Evolutionary conservation across 2,888 invertebrate species (phyloP).

Genomic region (Erynnis tages): DNA sequence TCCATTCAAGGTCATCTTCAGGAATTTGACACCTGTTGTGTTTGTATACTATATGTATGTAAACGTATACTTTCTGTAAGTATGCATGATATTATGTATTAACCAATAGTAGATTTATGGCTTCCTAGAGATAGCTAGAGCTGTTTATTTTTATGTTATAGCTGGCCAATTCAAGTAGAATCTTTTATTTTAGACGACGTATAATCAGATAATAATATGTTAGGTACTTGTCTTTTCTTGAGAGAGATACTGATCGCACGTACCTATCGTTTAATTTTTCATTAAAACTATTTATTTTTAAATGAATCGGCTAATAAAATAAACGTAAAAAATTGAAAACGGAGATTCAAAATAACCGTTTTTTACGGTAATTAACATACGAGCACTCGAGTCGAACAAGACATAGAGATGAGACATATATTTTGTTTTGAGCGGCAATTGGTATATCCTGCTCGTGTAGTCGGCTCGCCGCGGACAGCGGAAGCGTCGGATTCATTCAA

Average conservation of each 20-base stretch:
- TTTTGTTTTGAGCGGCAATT: conserved; percentile 70
- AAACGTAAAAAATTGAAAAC: too few species aligned
- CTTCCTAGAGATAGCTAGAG: not conserved
- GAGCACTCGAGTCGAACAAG: conserved; percentile 2
- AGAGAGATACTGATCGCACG: too few species aligned
- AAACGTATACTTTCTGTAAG: conserved; percentile 28
- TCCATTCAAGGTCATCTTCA: conserved; percentile 64
- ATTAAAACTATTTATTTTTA: too few species aligned
- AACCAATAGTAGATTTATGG: not conserved
- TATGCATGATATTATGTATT: conserved; percentile 14
- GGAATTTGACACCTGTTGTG: conserved; percentile 72
- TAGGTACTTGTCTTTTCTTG: too few species aligned
- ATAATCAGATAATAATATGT: too few species aligned
- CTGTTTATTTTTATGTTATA: not conserved
- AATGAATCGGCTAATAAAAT: too few species aligned
- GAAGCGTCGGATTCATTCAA: conserved; percentile 76
- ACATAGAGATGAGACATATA: conserved; percentile 40
- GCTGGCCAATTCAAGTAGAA: too few species aligned
- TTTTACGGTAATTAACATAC: too few species aligned
- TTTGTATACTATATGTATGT: conserved; percentile 58
- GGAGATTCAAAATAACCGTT: too few species aligned
- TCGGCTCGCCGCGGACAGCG: conserved; percentile 55
- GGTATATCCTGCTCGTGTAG: conserved; percentile 66
- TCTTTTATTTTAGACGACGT: too few species aligned
- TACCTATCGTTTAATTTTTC: too few species aligned